phyloP scores from a whole-genome alignment of 2,797 vertebrate species.

The Onychomys torridus region DNA sequence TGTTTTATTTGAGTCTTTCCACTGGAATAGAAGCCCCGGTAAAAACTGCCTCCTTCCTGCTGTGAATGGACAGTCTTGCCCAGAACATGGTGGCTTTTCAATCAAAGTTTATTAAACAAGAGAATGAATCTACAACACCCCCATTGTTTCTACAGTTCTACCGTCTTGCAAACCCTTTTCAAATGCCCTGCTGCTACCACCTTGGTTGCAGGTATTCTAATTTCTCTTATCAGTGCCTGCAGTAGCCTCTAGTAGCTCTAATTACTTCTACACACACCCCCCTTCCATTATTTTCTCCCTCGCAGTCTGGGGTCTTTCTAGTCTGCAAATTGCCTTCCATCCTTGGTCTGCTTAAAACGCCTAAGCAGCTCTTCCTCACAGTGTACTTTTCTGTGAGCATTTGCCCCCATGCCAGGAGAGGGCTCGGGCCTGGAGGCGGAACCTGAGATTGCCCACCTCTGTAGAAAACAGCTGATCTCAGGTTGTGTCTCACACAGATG shows the following conservation, averaged over 20 bases:
- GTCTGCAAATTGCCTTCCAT: background rate
- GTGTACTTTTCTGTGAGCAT: background rate
- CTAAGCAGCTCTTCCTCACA: background rate
- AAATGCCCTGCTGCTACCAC: background rate
- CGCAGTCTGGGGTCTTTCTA: background rate
- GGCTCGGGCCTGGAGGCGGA: background rate
- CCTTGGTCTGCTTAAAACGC: background rate
- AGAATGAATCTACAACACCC: slow-evolving; percentile 3
- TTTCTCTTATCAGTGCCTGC: background rate
- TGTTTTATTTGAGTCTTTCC: background rate
- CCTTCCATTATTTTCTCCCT: background rate
- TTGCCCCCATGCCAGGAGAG: background rate
- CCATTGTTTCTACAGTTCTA: background rate
- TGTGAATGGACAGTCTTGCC: background rate
- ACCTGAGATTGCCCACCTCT: background rate
- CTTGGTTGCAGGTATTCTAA: background rate
- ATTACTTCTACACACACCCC: background rate
- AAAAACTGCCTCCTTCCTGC: background rate
- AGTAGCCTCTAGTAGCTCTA: background rate
- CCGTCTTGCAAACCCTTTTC: slow-evolving; percentile 21
- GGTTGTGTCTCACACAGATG: background rate
- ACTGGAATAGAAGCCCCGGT: background rate
- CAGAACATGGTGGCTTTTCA: background rate
- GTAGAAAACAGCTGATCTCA: background rate
- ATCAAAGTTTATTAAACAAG: slow-evolving; percentile 56